Conservation (phyloP, 1,140 invertebrate species). For the Drosophila sulfurigaster region DNA sequence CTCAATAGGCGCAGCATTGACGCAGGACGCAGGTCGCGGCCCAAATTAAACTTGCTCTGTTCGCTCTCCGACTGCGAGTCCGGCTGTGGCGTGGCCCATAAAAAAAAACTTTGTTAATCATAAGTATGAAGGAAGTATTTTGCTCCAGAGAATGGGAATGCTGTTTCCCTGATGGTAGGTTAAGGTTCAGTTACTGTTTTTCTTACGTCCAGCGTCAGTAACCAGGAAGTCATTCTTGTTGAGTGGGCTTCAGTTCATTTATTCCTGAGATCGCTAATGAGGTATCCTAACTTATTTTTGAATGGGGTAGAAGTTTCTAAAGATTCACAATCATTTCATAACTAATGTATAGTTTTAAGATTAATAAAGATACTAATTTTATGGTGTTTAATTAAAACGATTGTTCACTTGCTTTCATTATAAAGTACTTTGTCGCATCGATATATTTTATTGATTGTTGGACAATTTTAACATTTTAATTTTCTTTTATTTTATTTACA, state of each 20-base stretch:
- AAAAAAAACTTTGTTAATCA: conserved; percentile 69
- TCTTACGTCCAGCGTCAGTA: neutral
- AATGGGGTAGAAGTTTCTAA: neutral
- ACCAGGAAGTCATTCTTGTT: conserved; percentile 35
- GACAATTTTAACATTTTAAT: no score
- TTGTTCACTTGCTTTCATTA: no score
- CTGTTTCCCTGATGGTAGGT: conserved; percentile 32
- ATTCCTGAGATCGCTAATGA: neutral
- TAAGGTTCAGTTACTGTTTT: conserved; percentile 36
- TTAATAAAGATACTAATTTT: no score
- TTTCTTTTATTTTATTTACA: no score
- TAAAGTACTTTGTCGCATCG: no score
- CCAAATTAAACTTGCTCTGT: conserved; percentile 43
- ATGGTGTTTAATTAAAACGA: no score
- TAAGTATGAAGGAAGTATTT: conserved; percentile 50
- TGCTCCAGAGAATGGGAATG: conserved; percentile 3
- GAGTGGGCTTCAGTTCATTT: conserved; percentile 4
- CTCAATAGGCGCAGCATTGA: conserved; percentile 63
- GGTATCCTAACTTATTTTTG: neutral
- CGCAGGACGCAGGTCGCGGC: conserved; percentile 30
- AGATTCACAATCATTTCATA: no score
- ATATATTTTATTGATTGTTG: no score
- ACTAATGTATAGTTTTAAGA: no score
- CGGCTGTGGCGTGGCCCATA: conserved; percentile 32
- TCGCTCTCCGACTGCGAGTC: neutral